phyloP scores from a whole-genome alignment of 2,888 invertebrate genomes.

The Spisula subtruncata region DNA sequence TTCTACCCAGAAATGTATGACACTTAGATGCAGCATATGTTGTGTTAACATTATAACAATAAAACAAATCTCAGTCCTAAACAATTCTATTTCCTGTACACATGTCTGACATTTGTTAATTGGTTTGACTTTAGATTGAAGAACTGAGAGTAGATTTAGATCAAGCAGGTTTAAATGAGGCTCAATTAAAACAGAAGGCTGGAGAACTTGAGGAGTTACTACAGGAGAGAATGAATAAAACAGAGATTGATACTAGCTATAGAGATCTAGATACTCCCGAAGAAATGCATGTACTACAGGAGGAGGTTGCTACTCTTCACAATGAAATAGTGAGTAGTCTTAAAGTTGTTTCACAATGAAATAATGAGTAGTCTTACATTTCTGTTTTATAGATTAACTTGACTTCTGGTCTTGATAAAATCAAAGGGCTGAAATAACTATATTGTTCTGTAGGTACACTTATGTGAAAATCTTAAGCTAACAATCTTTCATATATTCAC shows the following conservation, averaged over 20 bases:
- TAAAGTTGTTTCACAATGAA: constrained; percentile 69
- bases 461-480: no score
- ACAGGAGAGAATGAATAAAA: constrained; percentile 61
- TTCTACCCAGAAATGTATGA: no score
- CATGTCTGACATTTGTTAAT: no score
- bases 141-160: constrained; percentile 67
- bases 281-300: constrained; percentile 60
- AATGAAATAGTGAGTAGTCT: constrained; percentile 62
- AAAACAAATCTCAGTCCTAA: no score
- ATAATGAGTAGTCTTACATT: constrained; percentile 46
- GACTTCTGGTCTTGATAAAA: no score
- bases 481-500: no score
- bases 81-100: no score
- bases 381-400: no score
- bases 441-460: no score
- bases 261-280: constrained; percentile 61
- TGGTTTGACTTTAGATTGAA: constrained; percentile 55
- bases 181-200: constrained; percentile 59
- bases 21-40: no score
- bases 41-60: no score
- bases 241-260: constrained; percentile 45
- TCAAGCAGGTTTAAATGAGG: constrained; percentile 48
- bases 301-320: constrained; percentile 65
- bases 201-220: constrained; percentile 70
- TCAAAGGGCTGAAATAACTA: no score